Evolutionary conservation across 2,888 invertebrate genomes (phyloP).

Genomic region (Pollenia labialis): DNA sequence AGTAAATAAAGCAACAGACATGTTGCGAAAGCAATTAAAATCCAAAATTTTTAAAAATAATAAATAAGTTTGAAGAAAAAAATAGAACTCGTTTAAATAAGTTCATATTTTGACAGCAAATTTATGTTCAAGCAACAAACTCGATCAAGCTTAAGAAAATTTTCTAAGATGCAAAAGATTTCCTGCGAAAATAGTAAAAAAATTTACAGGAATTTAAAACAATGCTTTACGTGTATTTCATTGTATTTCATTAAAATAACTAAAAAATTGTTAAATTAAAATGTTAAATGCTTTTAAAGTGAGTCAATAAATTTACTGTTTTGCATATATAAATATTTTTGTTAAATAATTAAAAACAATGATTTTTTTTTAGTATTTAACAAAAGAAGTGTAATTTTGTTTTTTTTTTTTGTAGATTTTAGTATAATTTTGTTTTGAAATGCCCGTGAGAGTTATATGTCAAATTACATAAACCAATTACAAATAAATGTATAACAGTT

Average conservation of each 20-base stretch:
- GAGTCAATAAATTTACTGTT: background rate
- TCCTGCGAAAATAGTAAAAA: no score
- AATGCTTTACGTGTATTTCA: constrained; percentile 50
- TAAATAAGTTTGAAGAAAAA: no score
- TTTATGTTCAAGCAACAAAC: background rate
- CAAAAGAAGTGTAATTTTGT: constrained; percentile 12
- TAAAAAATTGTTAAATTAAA: background rate
- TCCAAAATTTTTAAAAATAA: no score
- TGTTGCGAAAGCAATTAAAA: no score
- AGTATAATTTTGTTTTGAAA: constrained; percentile 61
- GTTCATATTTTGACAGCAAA: background rate
- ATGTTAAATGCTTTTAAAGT: constrained; percentile 11
- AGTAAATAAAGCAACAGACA: no score
- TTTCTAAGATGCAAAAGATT: no score
- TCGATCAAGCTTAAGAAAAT: no score
- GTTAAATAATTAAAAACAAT: constrained; percentile 4
- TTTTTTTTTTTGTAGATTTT: constrained; percentile 23
- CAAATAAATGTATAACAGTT: constrained; percentile 75
- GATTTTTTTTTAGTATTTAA: constrained; percentile 10
- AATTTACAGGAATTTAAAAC: background rate
- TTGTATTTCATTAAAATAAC: constrained; percentile 57
- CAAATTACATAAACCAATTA: constrained; percentile 77
- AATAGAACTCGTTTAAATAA: background rate
- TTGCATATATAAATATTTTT: constrained; percentile 12
- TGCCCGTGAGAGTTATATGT: constrained; percentile 76